These are phyloP conservation scores for Oncopeltus fasciatus DNA, from an alignment of 1,140 invertebrate species.

Conservation along the genomic window DNA sequence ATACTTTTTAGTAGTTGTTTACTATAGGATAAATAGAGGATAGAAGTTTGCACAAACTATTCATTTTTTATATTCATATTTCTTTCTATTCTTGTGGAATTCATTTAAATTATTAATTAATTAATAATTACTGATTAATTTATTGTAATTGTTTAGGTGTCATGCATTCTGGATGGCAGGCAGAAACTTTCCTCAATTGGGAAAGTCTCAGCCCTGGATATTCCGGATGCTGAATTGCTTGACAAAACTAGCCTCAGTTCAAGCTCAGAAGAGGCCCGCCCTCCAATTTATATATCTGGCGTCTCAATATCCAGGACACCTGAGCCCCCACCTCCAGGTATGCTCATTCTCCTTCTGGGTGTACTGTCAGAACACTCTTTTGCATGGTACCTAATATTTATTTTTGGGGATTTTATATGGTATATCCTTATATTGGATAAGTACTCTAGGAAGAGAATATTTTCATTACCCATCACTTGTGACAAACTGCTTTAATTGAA, in stretches of 20 bases:
- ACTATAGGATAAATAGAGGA: too few relatives aligned
- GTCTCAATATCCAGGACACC: constrained; percentile 41
- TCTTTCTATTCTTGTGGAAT: neutral
- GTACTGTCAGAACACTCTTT: too few relatives aligned
- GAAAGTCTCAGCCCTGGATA: neutral
- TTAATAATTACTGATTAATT: neutral
- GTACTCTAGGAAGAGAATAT: too few relatives aligned
- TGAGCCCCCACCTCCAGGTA: constrained; percentile 25
- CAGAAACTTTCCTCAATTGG: neutral
- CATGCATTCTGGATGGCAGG: neutral
- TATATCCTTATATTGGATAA: too few relatives aligned
- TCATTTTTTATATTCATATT: too few relatives aligned
- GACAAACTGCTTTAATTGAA: too few relatives aligned
- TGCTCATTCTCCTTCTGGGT: neutral
- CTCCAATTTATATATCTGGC: constrained; percentile 41
- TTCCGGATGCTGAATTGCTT: neutral
- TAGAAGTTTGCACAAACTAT: too few relatives aligned
- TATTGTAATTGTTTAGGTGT: neutral
- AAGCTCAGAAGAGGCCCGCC: constrained; percentile 16
- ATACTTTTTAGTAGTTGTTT: too few relatives aligned
- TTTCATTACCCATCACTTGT: too few relatives aligned
- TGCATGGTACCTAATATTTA: too few relatives aligned
- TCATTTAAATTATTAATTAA: neutral
- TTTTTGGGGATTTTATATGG: too few relatives aligned
- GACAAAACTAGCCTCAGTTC: neutral